Base-by-base conservation (phyloP, 2,797 vertebrate species). In the Sus cebifrons region DNA sequence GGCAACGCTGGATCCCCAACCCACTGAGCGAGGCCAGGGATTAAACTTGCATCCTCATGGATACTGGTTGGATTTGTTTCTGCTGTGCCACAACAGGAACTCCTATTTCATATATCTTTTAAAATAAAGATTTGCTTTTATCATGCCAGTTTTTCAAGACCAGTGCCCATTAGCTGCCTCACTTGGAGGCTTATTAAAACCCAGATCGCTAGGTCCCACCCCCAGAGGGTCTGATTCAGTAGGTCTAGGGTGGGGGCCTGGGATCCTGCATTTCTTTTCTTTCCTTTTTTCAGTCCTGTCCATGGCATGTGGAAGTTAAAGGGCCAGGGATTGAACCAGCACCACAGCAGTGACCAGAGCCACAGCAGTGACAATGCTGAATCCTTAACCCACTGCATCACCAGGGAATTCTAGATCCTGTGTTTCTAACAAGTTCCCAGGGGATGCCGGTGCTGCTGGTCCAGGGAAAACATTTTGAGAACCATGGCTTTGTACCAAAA, bases 81-180 rank as follows among this genome's bases (percentile, higher is more conserved):
- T 5, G 9, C 44, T 49, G 44, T 10, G 44, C 6, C 44, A 49
- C 44, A 49, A 49, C 9, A 10, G 44, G 44, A 49, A 49, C 44
- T 49, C 44, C 44, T 49, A 49, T 49, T 49, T 49, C 9, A 49
- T 49, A 49, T 49, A 49, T 49, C 54, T 18, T 83, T 36, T 14
- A 75, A 87, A 83, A 82, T 44, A 71, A n/a, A 44, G 49, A 67
- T 78, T 25, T 84, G 5, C 25, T 89, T 87, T 62, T 71, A 73
- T 73, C 81, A 20, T 4, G 52, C 49, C 68, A 21, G 11, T 25
- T 40, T 94, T 32, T 54, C n/a, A 56, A 44, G 65, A 44, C 15
- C 17, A 79, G 29, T 0, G 0, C 16, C n/a, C 21, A 70, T 18
- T 9, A 64, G 60, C 77, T 58, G 62, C 78, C 71, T 73, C 40